Evolutionary conservation across 1,140 invertebrate species (phyloP).

Genomic region (Diprion similis): DNA sequence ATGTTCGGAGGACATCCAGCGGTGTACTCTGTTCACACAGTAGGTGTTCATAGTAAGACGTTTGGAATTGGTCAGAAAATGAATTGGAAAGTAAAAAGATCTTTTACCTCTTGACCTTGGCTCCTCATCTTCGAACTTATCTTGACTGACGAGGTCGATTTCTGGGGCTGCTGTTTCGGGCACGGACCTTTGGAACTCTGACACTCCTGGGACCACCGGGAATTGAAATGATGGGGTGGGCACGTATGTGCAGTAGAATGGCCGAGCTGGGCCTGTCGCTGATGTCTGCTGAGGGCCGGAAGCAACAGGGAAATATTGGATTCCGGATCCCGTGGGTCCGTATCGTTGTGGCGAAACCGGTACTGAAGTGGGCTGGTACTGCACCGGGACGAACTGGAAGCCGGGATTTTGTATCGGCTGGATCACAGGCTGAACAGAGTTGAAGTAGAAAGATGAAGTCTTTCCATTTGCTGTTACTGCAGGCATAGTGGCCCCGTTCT

Average conservation of each 20-base stretch:
- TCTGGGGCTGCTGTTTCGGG: not conserved
- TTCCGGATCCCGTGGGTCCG: conserved; percentile 5
- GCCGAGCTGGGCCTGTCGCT: conserved; percentile 11
- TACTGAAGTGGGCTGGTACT: conserved; percentile 7
- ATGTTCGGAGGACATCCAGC: conserved; percentile 21
- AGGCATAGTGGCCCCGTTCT: not conserved
- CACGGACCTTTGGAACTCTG: conserved; percentile 26
- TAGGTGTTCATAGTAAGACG: no score
- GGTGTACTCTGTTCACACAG: conserved; percentile 12
- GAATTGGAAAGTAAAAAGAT: not conserved
- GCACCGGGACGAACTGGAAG: not conserved
- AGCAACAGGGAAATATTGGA: not conserved
- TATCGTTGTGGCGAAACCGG: not conserved
- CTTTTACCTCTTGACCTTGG: not conserved
- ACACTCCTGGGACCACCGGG: conserved; percentile 27
- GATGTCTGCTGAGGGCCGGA: not conserved
- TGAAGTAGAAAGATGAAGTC: not conserved
- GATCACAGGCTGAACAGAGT: not conserved
- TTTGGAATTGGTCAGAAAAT: not conserved
- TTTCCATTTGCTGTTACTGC: not conserved
- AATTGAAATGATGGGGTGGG: conserved; percentile 37
- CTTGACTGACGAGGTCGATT: no score
- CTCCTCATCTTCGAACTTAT: not conserved
- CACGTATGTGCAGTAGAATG: conserved; percentile 44
- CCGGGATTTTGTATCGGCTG: not conserved